A percentile compares a stretch with the other conserved stretches of the same genome.
phyloP scores from a whole-genome alignment of 2,797 vertebrate species.

The Cheirogaleus major region DNA sequence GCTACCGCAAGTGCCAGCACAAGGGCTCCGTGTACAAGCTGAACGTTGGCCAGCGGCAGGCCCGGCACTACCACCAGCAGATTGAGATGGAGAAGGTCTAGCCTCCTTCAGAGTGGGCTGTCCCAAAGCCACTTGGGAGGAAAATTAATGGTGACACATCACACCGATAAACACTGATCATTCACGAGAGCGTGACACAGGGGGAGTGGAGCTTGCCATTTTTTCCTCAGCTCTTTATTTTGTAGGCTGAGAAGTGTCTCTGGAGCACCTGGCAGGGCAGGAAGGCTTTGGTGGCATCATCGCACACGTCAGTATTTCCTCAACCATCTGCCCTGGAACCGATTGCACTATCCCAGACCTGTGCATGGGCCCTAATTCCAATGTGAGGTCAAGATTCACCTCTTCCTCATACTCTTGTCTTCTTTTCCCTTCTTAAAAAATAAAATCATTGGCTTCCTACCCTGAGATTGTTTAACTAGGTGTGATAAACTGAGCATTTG shows the following conservation, averaged over 20 bases:
- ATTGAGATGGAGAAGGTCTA: conserved; percentile 99
- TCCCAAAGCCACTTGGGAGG: not conserved
- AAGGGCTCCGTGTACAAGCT: conserved; percentile 96
- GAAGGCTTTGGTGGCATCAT: not conserved
- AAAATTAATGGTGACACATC: not conserved
- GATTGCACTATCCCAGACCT: not conserved
- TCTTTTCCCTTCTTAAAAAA: not conserved
- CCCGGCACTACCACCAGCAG: conserved; percentile 91
- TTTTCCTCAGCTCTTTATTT: not conserved
- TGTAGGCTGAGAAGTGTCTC: not conserved
- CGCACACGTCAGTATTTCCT: rapidly evolving
- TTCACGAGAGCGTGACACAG: conserved; percentile 66
- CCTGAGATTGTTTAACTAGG: not conserved
- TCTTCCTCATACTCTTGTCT: not conserved
- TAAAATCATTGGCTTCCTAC: not conserved
- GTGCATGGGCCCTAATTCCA: not conserved
- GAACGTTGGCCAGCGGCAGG: conserved; percentile 91
- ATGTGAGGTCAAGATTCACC: not conserved
- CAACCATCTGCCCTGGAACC: not conserved
- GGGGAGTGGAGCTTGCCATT: not conserved
- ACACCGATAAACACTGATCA: conserved; percentile 62
- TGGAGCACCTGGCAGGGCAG: conserved; percentile 48
- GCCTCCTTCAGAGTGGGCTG: not conserved
- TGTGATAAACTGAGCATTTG: not conserved
- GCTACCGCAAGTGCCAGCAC: conserved; percentile 92